phyloP scores from a whole-genome alignment of 2,888 invertebrate genomes.

The Maniola hyperantus region DNA sequence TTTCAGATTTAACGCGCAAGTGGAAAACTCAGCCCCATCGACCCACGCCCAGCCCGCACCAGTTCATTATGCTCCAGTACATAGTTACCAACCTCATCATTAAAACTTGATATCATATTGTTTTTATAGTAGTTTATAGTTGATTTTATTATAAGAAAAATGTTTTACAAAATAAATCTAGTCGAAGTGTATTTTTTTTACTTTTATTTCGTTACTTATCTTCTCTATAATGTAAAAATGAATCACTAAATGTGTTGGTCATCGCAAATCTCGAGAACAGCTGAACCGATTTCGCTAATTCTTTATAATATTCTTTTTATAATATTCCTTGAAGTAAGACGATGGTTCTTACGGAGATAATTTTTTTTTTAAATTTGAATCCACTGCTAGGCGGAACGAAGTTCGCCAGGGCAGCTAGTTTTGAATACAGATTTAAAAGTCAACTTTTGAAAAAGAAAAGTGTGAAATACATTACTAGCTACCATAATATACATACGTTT shows the following conservation, averaged over 20 bases:
- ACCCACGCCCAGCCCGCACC: constrained; percentile 48
- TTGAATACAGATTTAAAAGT: no score
- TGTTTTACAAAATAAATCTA: constrained; percentile 11
- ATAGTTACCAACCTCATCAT: constrained; percentile 19
- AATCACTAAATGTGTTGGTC: no score
- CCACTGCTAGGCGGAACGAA: no score
- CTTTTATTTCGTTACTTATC: not conserved
- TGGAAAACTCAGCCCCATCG: constrained; percentile 72
- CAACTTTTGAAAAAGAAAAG: no score
- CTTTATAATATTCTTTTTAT: no score
- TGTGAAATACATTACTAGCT: no score
- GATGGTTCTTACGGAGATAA: no score
- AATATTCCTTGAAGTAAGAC: no score
- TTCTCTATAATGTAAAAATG: not conserved
- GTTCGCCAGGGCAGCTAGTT: no score
- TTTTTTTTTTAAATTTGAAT: no score
- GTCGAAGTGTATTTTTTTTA: constrained; percentile 8
- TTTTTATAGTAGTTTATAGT: not conserved
- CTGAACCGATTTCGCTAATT: no score
- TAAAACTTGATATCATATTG: constrained; percentile 7
- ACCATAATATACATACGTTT: no score
- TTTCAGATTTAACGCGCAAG: constrained; percentile 42
- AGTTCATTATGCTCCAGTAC: constrained; percentile 33
- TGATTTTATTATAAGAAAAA: not conserved
- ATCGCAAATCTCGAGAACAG: not conserved